phyloP scores from a whole-genome alignment of 2,888 invertebrate genomes.

The Xylota segnis region DNA sequence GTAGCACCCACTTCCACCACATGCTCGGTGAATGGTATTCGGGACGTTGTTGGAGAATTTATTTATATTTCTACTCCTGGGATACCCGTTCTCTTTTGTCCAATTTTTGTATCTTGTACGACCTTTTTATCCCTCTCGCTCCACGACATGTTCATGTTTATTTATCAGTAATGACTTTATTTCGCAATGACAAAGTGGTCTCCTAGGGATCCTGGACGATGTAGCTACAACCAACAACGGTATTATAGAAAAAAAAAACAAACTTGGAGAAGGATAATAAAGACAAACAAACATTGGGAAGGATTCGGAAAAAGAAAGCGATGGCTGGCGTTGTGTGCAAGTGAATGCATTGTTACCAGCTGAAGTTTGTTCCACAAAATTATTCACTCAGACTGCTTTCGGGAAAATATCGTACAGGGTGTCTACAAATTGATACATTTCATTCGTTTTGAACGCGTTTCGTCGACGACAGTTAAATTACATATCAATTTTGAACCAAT shows the following conservation, averaged over 20 bases:
- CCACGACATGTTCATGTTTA: constrained; percentile 69
- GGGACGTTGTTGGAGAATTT: constrained; percentile 34
- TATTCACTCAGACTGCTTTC: not conserved
- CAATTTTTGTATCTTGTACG: constrained; percentile 34
- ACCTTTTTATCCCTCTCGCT: constrained; percentile 43
- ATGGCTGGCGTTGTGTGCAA: constrained; percentile 6
- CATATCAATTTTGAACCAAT: too few relatives aligned
- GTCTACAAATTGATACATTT: too few relatives aligned
- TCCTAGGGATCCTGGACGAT: constrained; percentile 50
- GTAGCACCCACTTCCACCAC: not conserved
- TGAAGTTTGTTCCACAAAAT: not conserved
- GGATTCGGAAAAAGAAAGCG: constrained; percentile 20
- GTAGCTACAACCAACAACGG: constrained; percentile 39
- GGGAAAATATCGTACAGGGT: too few relatives aligned
- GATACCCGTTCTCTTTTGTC: constrained; percentile 4
- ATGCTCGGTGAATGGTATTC: constrained; percentile 13
- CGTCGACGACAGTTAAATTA: too few relatives aligned
- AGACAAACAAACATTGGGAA: constrained; percentile 41
- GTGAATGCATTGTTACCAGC: constrained; percentile 3
- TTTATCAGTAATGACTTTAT: constrained; percentile 76
- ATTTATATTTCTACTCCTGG: constrained; percentile 48
- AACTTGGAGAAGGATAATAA: constrained; percentile 36
- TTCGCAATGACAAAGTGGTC: constrained; percentile 73
- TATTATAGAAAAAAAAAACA: constrained; percentile 19
- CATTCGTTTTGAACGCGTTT: too few relatives aligned